Evolutionary conservation across 2,888 invertebrate genomes (phyloP), one percentile per base, ranked within the genome.

Genomic region (Celastrina argiolus): DNA sequence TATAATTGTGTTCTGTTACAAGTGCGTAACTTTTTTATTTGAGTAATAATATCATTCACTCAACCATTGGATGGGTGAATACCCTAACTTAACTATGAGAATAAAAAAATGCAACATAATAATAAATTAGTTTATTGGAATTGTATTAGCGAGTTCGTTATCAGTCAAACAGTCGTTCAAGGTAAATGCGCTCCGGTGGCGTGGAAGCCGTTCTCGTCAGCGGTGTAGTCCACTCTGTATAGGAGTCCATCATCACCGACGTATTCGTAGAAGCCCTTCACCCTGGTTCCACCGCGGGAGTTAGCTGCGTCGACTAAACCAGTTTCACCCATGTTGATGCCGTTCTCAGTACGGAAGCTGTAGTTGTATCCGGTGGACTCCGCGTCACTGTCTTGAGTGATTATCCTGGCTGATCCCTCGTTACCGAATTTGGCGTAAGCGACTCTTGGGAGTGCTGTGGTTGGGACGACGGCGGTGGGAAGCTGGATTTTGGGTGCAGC

Each of bases 201-300:
- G 66, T 85, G 82, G 78, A 91, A 93, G 28, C 93, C 93, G 69
- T 93, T 93, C 76, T 93, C 93, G 73, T 94, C 94, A 45, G 94
- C 93, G 5, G 88, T 87, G 74, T 94, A 94, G 72, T 92, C 91
- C 7, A 94, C 91, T 66, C 92, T 84, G 77, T 93, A 92, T 51
- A 89, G 89, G 2, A 87, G 77, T 66, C 93, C 93, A 75, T 94
- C 92, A 64, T 93, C 93, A 1, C 94, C 94, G 0, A 94, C 92
- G 77, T 94, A 95, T 73, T 94, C 92, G 77, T 92, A 95, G 77
- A 93, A 94, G 2, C 95, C 95, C 67, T 87, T 90, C 0, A 94
- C 93, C 66, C 92, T 91, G 63, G 94, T 92, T 1, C 93, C 93
- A 69, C 93, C 93, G 1, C 88, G 90, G 18, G 91, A 90, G 0